Evolutionary conservation across 2,888 invertebrate genomes (phyloP).

Genomic region (Bombylius discolor): DNA sequence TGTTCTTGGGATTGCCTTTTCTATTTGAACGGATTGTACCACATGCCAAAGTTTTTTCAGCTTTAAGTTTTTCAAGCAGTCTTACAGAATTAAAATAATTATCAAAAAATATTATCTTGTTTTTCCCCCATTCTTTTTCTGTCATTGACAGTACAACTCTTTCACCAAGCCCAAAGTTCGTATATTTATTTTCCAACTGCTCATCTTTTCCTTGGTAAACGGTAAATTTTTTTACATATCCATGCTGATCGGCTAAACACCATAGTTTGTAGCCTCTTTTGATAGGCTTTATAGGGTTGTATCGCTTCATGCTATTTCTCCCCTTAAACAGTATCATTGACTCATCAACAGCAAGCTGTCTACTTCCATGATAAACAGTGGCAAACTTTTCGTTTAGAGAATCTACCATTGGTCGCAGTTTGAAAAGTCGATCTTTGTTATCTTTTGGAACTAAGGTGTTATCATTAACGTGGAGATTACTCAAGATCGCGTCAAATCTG

Average conservation of each 20-base stretch:
- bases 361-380: slow-evolving; percentile 5
- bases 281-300: too few relatives aligned
- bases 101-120: slow-evolving; percentile 5
- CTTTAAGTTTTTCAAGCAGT: slow-evolving; percentile 2
- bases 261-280: not conserved
- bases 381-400: slow-evolving; percentile 8
- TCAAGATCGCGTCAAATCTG: too few relatives aligned
- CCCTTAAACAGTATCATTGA: too few relatives aligned
- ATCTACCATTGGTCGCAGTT: slow-evolving; percentile 8
- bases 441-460: not conserved
- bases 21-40: slow-evolving; percentile 1
- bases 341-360: slow-evolving; percentile 4
- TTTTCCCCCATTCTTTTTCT: not conserved
- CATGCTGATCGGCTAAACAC: slow-evolving; percentile 4
- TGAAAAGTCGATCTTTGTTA: slow-evolving; percentile 10
- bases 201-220: not conserved
- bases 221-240: slow-evolving; percentile 2
- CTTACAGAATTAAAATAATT: slow-evolving; percentile 8
- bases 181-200: too few relatives aligned
- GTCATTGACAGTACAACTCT: slow-evolving; percentile 1
- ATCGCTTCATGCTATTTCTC: too few relatives aligned
- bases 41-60: slow-evolving; percentile 4
- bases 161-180: not conserved
- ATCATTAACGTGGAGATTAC: too few relatives aligned
- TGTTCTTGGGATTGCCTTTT: slow-evolving; percentile 6